Evolutionary conservation across 2,888 invertebrate genomes (phyloP), one percentile per base, ranked within the genome.

Genomic region (Diplazon laetatorius): DNA sequence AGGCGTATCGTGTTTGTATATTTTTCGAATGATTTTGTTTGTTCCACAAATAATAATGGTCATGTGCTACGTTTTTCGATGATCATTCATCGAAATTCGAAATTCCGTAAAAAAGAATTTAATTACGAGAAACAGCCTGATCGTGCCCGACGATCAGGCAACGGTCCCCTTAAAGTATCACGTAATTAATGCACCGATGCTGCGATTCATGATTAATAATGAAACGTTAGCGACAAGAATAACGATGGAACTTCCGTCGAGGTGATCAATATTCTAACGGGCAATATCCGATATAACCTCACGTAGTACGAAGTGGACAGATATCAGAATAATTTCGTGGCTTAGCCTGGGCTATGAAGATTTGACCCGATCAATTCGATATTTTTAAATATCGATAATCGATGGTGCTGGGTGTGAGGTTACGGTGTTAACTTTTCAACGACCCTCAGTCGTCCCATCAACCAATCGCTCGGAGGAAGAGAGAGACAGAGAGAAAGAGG

Each of bases 331-430:
- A 72, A 62, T 72, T 62, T 55, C 42, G 30, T 39, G 37, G 18
- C 22, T 62, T 55, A 18, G 44, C 63, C 10, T 20, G 44, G 60
- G 44, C 42, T 30, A 30, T 44, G 62, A 39, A 48, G n/a, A 46
- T 44, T 57, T 16, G 48, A n/a, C 57, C 48, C 37, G 37, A 12
- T 16, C 25, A 57, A 57, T 73, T 57, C 14, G 16, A 22, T 73
- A 65, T 48, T 65, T 57, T 66, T 65, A 48, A 65, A 57, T 59
- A 73, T 73, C 57, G 65, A 59, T 48, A 59, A 73, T 73, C 73
- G 65, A 66, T 66, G 9, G 14, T 55, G 9, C 46, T 57, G 3
- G 22, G 30, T 57, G 39, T 12, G 18, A 57, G 12, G n/a, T 37
- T 20, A 12, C 18, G 37, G 55, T 14, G n/a, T 55, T 25, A 10